phyloP scores from a whole-genome alignment of 2,113 vertebrate genomes.

The Epinephelus fuscoguttatus region DNA sequence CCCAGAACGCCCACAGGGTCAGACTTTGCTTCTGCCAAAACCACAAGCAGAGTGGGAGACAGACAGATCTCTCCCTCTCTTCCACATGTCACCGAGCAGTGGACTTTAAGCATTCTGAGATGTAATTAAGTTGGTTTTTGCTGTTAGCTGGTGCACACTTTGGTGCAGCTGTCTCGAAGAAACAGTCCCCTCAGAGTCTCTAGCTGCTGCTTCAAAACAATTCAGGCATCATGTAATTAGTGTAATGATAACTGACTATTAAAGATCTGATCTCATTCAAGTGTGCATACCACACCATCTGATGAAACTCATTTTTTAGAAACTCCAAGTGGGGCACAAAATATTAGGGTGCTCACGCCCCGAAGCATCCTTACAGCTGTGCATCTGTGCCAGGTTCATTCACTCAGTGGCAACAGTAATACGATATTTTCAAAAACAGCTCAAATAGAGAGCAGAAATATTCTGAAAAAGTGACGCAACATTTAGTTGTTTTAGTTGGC shows the following conservation, averaged over 20 bases:
- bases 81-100: conserved; percentile 5
- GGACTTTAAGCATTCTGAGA: conserved; percentile 4
- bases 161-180: neutral
- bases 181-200: neutral
- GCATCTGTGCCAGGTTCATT: neutral
- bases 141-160: neutral
- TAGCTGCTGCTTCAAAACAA: conserved; percentile 2
- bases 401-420: neutral
- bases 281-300: neutral
- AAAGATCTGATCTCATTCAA: neutral
- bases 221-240: neutral
- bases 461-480: neutral
- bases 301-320: neutral
- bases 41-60: conserved; percentile 59
- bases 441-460: neutral
- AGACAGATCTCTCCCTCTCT: conserved; percentile 27
- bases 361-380: neutral
- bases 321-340: neutral
- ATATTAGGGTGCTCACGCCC: neutral
- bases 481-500: too few relatives aligned
- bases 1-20: conserved; percentile 59
- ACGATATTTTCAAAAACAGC: neutral
- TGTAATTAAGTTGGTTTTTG: conserved; percentile 13
- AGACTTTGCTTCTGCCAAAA: conserved; percentile 42
- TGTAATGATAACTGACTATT: neutral